Evolutionary conservation across 2,797 vertebrate species (phyloP).

Genomic region (Clamator glandarius): DNA sequence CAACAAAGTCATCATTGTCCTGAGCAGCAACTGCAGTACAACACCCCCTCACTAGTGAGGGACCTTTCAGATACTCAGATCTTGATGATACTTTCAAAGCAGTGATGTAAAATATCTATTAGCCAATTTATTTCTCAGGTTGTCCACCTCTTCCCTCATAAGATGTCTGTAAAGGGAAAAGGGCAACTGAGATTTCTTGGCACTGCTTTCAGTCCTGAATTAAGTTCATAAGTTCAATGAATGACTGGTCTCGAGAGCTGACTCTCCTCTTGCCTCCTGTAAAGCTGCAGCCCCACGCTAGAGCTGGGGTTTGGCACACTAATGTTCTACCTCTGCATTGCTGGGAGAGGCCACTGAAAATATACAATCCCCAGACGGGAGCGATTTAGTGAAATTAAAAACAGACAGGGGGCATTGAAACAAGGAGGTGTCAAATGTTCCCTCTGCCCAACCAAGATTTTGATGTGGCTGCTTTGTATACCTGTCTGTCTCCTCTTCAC

Average conservation of each 20-base stretch:
- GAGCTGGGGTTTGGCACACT: slow-evolving; percentile 67
- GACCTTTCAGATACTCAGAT: not conserved
- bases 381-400: slow-evolving; percentile 83
- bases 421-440: slow-evolving; percentile 81
- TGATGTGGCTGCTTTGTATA: slow-evolving; percentile 78
- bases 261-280: slow-evolving; percentile 4
- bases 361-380: slow-evolving; percentile 83
- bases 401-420: slow-evolving; percentile 74
- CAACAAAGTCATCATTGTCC: not conserved
- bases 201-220: not conserved
- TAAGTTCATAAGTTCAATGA: not conserved
- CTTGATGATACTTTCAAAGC: not conserved
- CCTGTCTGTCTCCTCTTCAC: slow-evolving; percentile 72
- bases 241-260: not conserved
- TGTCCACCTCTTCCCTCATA: not conserved
- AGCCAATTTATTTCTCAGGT: not conserved
- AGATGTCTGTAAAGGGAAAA: not conserved
- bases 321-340: slow-evolving; percentile 66
- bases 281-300: slow-evolving; percentile 26
- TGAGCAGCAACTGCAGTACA: not conserved
- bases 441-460: slow-evolving; percentile 71
- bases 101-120: not conserved
- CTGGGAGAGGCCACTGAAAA: slow-evolving; percentile 80
- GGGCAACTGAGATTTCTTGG: not conserved
- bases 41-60: fast-evolving